A percentile compares a stretch with the other conserved stretches of the same genome.
These are phyloP conservation scores for Centropyge bicolor DNA, from an alignment of 2,797 vertebrate species.

Conservation along the genomic window DNA sequence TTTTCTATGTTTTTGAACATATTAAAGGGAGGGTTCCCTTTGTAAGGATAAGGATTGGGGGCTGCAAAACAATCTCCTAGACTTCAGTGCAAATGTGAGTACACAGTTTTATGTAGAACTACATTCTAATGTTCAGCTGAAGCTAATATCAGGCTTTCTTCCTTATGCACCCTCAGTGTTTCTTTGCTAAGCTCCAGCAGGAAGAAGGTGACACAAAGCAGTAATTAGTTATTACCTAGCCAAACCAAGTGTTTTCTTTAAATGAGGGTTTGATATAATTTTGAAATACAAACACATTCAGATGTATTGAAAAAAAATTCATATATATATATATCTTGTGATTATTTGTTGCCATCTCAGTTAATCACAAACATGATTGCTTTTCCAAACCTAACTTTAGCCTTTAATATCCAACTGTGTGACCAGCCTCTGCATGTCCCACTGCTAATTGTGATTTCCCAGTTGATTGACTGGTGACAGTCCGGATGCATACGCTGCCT, in stretches of 20 bases:
- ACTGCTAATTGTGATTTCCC: slow-evolving; percentile 17
- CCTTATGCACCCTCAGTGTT: neutral
- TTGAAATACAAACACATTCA: neutral
- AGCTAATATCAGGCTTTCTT: neutral
- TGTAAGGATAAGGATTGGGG: neutral
- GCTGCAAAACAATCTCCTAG: neutral
- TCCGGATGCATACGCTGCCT: slow-evolving; percentile 36
- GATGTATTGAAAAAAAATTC: too few relatives aligned
- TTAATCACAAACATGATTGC: neutral
- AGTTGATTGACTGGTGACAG: slow-evolving; percentile 18
- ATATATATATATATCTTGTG: neutral
- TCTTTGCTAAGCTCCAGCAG: neutral
- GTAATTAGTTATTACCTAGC: too few relatives aligned
- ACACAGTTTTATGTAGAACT: neutral
- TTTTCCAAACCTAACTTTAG: neutral
- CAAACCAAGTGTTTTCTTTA: neutral
- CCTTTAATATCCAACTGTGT: neutral
- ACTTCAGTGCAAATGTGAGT: neutral
- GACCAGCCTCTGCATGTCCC: neutral
- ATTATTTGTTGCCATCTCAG: neutral
- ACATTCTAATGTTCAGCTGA: neutral
- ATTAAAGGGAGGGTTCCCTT: neutral
- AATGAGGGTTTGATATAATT: neutral
- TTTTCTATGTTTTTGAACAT: neutral
- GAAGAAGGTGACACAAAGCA: neutral